Base-by-base conservation (phyloP, 2,113 vertebrate genomes). In the Gadus chalcogrammus region DNA sequence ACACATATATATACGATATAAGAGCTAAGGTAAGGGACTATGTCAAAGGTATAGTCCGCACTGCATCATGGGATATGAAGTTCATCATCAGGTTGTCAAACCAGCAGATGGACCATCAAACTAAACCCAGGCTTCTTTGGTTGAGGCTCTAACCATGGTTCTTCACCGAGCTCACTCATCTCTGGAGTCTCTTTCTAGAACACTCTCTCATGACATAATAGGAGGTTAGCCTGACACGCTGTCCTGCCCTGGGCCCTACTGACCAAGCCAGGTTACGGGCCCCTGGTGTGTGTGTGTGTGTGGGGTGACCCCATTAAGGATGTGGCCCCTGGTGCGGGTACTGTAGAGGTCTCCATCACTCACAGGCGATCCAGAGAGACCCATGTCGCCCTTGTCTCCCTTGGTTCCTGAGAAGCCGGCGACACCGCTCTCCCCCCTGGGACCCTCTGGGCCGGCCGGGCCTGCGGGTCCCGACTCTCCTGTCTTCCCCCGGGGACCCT, bases 401-500 rank as follows among this genome's bases (percentile, higher is more conserved):
- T 95, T 97, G 62, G 92, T 90, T 81, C 96, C 97, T 1, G 90
- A 74, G 55, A 77, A 87, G 18, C 97, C 97, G 0, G 77, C 76
- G 11, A 80, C 78, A 67, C 96, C 97, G 0, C 83, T 79, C 62
- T 96, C 94, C 76, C 97, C 97, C 82, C 93, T 94, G 61, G 88
- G 89, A 69, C 96, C 97, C 66, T 93, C 91, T 31, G 92, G 91
- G 1, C 96, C 96, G 0, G 85, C 82, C 35, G 92, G 94, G 7
- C 97, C 97, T 42, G 85, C 72, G 2, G 92, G 91, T 2, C 97
- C 97, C 17, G 79, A 6, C 22, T 99, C 96, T 86, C 97, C 97
- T 75, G 95, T 83, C 65, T 97, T 98, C 64, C 96, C 97, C 22
- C 95, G 91, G 80, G 95, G 95, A 72, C 96, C 96, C 97, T 99